Conservation (phyloP, 2,113 vertebrate species). For the Dermatemys mawii region DNA sequence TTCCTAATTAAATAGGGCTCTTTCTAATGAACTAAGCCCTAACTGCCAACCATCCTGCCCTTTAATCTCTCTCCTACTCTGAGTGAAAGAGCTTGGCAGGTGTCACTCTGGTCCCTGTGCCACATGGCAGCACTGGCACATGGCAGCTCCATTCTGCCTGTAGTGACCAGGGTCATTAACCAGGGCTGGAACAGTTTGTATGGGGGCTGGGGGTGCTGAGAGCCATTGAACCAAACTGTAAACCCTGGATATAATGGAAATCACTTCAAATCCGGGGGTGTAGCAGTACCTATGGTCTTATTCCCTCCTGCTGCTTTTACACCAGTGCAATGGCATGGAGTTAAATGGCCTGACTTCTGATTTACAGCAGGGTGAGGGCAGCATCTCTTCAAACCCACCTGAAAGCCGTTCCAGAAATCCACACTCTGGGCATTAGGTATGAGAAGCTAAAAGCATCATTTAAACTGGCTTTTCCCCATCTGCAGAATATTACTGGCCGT, state of each 20-base stretch:
- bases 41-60: conserved; percentile 37
- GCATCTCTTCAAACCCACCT: background rate
- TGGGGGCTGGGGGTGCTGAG: no score
- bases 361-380: background rate
- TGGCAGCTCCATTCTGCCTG: background rate
- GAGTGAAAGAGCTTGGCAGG: conserved; percentile 56
- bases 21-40: conserved; percentile 62
- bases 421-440: no score
- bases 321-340: background rate
- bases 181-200: no score
- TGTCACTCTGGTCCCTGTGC: conserved; percentile 43
- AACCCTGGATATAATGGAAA: no score
- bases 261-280: no score
- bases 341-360: background rate
- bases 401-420: background rate
- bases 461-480: background rate
- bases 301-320: background rate
- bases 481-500: no score
- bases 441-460: background rate
- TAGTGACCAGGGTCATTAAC: background rate
- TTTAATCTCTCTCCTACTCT: conserved; percentile 51
- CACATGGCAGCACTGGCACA: background rate
- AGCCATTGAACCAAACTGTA: no score
- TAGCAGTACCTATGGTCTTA: background rate
- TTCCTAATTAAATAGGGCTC: conserved; percentile 71